A percentile compares a stretch with the other conserved stretches of the same genome.
These are phyloP conservation scores for Mus musculus DNA, from an alignment of 2,113 vertebrate species.

Conservation along the genomic window GRCm39 chr9:77201501-77202000, in stretches of 20 bases:
- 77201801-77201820: slow-evolving; percentile 91
- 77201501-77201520: slow-evolving; percentile 88
- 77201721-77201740: slow-evolving; percentile 67
- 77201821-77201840: slow-evolving; percentile 91
- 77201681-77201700: not conserved
- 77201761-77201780: slow-evolving; percentile 91
- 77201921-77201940: slow-evolving; percentile 94
- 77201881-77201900: slow-evolving; percentile 91
- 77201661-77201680: not conserved
- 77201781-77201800: slow-evolving; percentile 89
- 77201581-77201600: slow-evolving; percentile 71
- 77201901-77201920: slow-evolving; percentile 95
- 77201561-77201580: slow-evolving; percentile 47
- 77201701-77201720: slow-evolving; percentile 42
- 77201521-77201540: not conserved
- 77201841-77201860: not conserved
- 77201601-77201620: slow-evolving; percentile 50
- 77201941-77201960: slow-evolving; percentile 95
- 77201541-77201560: not conserved
- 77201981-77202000: slow-evolving; percentile 94
- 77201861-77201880: slow-evolving; percentile 84
- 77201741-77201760: slow-evolving; percentile 88
- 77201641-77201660: not conserved
- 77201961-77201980: slow-evolving; percentile 96
- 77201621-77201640: not conserved